Base-by-base conservation (phyloP, 1,140 invertebrate species). In the Drosophila auraria region DNA sequence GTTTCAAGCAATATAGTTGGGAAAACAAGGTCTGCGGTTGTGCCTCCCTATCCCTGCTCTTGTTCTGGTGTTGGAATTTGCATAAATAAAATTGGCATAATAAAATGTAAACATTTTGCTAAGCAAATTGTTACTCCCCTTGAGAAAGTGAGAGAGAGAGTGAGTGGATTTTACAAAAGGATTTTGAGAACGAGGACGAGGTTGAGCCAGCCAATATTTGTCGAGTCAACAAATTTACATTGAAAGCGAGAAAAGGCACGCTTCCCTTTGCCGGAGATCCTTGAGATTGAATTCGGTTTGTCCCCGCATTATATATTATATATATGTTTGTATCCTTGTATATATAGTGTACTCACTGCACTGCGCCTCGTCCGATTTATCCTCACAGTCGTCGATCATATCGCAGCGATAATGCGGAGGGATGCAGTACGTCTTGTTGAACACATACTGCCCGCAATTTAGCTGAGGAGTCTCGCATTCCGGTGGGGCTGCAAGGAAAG, bases 401-500 rank as follows among this genome's bases (percentile, higher is more conserved):
- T 99, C 98, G 94, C 98, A 99, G 87, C 96, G 95, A 93, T 97
- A 96, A 93, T 98, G 96, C 57, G 96, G 96, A 45, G 97, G 97
- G 87, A 98, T 96, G 93, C 98, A 98, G 93, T 98, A 98, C 12
- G 97, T 98, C 93, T 97, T 97, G 94, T 98, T 98, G 94, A 97
- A 98, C 80, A 97, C 95, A 94, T 98, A 98, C 94, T 98, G 97
- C 17, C 96, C 95, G 93, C 98, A 98, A 9, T 97, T 96, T 77
- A 98, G 94, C 94, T 98, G 97, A 1, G 97, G 96, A 9, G 95
- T 93, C 69, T 97, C 97, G 91, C 97, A 98, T 77, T 98, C 97
- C 23, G 98, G 98, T 23, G 97, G 97, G 54, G 97, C 97, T 98
- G 94, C 11, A 64, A 66, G 6, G 14, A 11, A n/a, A 47, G 14